Base-by-base conservation (phyloP, 1,140 invertebrate species). In the Leucophenga varia region DNA sequence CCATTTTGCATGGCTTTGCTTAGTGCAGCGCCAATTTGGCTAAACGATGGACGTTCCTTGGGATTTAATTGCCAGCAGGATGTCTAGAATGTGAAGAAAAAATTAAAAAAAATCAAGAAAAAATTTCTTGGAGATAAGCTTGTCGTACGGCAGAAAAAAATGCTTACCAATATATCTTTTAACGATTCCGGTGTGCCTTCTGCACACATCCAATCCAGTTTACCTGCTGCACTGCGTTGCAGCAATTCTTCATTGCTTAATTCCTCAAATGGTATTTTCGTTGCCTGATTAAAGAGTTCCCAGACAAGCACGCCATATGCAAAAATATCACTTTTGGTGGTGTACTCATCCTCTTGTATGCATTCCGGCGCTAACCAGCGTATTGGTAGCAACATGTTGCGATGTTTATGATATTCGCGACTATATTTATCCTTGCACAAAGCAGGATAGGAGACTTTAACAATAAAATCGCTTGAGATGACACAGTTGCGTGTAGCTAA, bases 251-350 rank as follows among this genome's bases (percentile, higher is more conserved):
- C 87, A 63, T 93, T 90, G 59, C 83, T 86, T 42, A 90, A 77
- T 52, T 91, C 88, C 8, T 84, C 82, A 61, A 93, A 93, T 0
- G 94, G 95, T 32, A 93, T 76, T 57, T 91, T 87, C 0, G 90
- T 93, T 72, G 90, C 86, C 45, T 87, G 85, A 72, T 61, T 75
- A 57, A 70, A 76, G 40, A 82, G 77, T 76, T 98, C 95, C 91
- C 92, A 97, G 18, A 93, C 82, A 1, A 95, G 79, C 12, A 89
- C 89, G 0, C 88, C 92, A 71, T 88, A 97, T 49, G 92, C 88
- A 79, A 93, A 98, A 0, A 96, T 90, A 74, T 97, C 95, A 71
- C 91, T 95, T 70, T 96, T 93, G 3, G 89, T 91, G 1, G 93
- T 94, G 70, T 89, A 95, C 54, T 94, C 91, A 54, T 93, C 91